Percentiles rank a stretch among this genome's conserved stretches.
phyloP scores from a whole-genome alignment of 1,140 invertebrate genomes.

The Charaxes varanes region DNA sequence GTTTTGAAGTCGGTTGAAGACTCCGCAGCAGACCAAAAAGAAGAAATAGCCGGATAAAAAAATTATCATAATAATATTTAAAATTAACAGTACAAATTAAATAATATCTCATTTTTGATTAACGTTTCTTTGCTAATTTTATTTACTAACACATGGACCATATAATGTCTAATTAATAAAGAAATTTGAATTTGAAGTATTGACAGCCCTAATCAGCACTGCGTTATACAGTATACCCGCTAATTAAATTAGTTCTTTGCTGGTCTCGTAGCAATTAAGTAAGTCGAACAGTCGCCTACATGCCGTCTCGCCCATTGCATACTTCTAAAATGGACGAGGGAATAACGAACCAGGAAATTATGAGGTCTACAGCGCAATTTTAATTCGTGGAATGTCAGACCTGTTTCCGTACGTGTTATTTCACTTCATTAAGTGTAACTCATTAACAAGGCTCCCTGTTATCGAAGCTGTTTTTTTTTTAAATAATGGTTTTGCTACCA shows the following conservation, averaged over 20 bases:
- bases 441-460: slow-evolving; percentile 6
- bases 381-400: slow-evolving; percentile 16
- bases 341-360: slow-evolving; percentile 24
- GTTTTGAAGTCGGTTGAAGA: too few relatives aligned
- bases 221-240: slow-evolving; percentile 29
- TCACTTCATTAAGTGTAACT: slow-evolving; percentile 3
- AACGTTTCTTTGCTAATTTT: too few relatives aligned
- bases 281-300: slow-evolving; percentile 20
- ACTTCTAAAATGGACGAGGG: slow-evolving; percentile 21
- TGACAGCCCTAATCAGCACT: slow-evolving; percentile 35
- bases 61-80: too few relatives aligned
- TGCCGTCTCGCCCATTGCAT: slow-evolving; percentile 22
- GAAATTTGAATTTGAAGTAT: neutral
- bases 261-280: slow-evolving; percentile 35
- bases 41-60: too few relatives aligned
- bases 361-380: slow-evolving; percentile 20
- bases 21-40: too few relatives aligned
- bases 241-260: slow-evolving; percentile 49
- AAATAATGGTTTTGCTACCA: slow-evolving; percentile 4
- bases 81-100: too few relatives aligned
- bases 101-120: too few relatives aligned
- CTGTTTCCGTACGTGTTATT: slow-evolving; percentile 14
- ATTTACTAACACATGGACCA: too few relatives aligned
- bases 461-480: slow-evolving; percentile 6
- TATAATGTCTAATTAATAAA: too few relatives aligned